phyloP scores from a whole-genome alignment of 2,888 invertebrate species.

The Diploptera punctata region DNA sequence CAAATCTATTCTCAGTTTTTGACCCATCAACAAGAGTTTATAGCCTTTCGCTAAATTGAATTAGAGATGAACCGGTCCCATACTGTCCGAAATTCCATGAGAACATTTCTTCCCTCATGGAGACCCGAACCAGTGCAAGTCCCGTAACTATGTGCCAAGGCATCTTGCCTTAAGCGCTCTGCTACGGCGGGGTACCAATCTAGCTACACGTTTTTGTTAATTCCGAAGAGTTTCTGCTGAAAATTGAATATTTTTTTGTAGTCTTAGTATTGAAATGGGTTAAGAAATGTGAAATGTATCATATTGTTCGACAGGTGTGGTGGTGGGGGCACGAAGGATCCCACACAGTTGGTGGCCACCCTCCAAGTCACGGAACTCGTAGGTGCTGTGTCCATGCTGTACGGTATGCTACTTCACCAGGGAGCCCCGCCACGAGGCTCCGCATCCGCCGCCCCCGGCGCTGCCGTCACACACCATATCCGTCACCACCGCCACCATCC shows the following conservation, averaged over 20 bases:
- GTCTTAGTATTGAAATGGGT: background rate
- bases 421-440: conserved; percentile 62
- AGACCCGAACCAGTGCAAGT: too few relatives aligned
- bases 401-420: conserved; percentile 69
- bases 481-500: conserved; percentile 64
- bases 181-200: background rate
- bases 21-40: too few relatives aligned
- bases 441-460: conserved; percentile 56
- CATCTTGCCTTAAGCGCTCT: too few relatives aligned
- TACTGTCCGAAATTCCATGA: too few relatives aligned
- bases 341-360: conserved; percentile 68
- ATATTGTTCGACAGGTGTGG: conserved; percentile 32
- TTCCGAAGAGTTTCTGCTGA: background rate
- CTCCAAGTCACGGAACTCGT: conserved; percentile 75
- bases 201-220: background rate
- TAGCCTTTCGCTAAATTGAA: too few relatives aligned
- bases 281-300: background rate
- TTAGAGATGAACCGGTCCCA: too few relatives aligned
- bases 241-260: background rate
- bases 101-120: too few relatives aligned
- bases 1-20: too few relatives aligned
- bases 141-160: too few relatives aligned
- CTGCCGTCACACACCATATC: conserved; percentile 70
- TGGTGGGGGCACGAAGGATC: conserved; percentile 53
- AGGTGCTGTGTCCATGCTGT: conserved; percentile 69